A percentile compares a stretch with the other conserved stretches of the same genome.
Conservation (phyloP, 2,113 vertebrate species). For the Chaetodon trifascialis region DNA sequence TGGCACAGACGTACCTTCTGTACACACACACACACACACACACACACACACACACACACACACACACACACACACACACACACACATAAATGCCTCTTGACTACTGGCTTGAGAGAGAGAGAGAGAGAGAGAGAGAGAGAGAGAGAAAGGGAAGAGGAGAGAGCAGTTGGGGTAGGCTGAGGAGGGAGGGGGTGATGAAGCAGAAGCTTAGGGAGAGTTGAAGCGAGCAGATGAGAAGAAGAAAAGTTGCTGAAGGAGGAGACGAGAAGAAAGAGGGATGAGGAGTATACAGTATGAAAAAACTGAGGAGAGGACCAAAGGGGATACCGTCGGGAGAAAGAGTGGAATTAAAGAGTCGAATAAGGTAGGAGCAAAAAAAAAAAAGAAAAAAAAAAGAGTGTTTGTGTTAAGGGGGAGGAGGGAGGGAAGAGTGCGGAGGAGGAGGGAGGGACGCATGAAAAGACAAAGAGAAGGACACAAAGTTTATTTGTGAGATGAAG, state of each 20-base stretch:
- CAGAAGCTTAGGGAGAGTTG: constrained; percentile 65
- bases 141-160: constrained; percentile 26
- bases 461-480: constrained; percentile 60
- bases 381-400: not conserved
- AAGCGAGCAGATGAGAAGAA: constrained; percentile 54
- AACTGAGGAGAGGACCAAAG: constrained; percentile 52
- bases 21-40: constrained; percentile 26
- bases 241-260: constrained; percentile 62
- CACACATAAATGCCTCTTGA: constrained; percentile 51
- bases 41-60: constrained; percentile 35
- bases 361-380: constrained; percentile 55
- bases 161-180: constrained; percentile 49
- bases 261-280: constrained; percentile 67
- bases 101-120: constrained; percentile 55
- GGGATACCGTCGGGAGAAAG: constrained; percentile 48
- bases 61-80: constrained; percentile 29
- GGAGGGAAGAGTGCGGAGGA: not conserved
- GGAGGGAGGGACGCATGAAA: constrained; percentile 1
- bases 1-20: constrained; percentile 60
- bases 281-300: constrained; percentile 69
- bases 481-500: constrained; percentile 60
- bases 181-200: constrained; percentile 47
- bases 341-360: constrained; percentile 64
- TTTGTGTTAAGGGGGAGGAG: not conserved
- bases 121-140: constrained; percentile 25